A percentile compares a stretch with the other conserved stretches of the same genome.
Conservation (phyloP, 2,797 vertebrate species). For the Sphenodon punctatus region DNA sequence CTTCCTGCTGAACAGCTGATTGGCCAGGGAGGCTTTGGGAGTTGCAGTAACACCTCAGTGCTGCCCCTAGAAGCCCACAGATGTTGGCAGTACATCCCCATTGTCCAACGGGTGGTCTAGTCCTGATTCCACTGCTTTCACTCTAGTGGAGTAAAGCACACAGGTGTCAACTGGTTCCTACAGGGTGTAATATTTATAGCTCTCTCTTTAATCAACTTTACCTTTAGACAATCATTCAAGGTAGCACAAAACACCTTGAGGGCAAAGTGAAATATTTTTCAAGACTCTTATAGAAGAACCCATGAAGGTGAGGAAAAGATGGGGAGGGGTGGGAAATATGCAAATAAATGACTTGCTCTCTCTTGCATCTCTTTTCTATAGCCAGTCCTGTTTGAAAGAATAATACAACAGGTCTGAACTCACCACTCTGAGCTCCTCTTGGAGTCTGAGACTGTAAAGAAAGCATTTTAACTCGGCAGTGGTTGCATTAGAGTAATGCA, state of each 20-base stretch:
- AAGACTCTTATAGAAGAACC: neutral
- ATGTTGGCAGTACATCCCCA: too few species aligned
- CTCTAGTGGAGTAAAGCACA: neutral
- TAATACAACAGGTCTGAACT: conserved; percentile 64
- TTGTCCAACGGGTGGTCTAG: too few species aligned
- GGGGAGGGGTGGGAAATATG: neutral
- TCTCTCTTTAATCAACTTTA: neutral
- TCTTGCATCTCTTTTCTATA: conserved; percentile 15
- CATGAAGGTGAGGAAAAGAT: neutral
- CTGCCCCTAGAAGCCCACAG: too few species aligned
- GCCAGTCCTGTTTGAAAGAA: conserved; percentile 44
- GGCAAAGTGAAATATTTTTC: neutral
- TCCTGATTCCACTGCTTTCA: too few species aligned
- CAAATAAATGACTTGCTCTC: neutral
- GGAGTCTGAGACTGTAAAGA: conserved; percentile 61
- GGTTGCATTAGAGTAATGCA: conserved; percentile 57
- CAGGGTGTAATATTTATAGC: neutral
- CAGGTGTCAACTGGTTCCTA: neutral
- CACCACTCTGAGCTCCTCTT: conserved; percentile 62
- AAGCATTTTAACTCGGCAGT: conserved; percentile 57
- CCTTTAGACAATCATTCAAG: neutral
- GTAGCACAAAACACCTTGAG: neutral
- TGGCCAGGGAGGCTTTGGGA: too few species aligned
- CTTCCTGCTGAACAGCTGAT: too few species aligned
- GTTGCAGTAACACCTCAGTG: too few species aligned